Percentiles rank a stretch among this genome's conserved stretches.
phyloP scores from a whole-genome alignment of 1,140 invertebrate genomes.

The Apis florea region DNA sequence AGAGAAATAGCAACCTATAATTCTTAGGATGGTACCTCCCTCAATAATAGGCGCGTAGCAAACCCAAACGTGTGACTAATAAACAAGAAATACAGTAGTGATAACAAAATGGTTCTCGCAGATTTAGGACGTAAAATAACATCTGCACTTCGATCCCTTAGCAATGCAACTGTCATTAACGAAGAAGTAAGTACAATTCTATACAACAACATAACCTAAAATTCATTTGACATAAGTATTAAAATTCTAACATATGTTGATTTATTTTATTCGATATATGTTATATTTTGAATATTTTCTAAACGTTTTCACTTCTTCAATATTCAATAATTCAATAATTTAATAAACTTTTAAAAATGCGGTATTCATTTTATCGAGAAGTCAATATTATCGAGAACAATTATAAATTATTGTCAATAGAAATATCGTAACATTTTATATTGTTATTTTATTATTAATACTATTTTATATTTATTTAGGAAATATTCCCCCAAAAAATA shows the following conservation, averaged over 20 bases:
- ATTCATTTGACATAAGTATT: slow-evolving; percentile 23
- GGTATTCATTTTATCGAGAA: not conserved
- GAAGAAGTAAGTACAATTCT: slow-evolving; percentile 88
- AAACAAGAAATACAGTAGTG: slow-evolving; percentile 17
- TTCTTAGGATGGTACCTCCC: too few relatives aligned
- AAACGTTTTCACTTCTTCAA: not conserved
- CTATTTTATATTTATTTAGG: not conserved
- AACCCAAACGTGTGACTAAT: too few relatives aligned
- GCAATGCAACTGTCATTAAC: slow-evolving; percentile 99
- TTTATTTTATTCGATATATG: not conserved
- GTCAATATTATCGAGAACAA: not conserved
- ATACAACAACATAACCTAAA: slow-evolving; percentile 33
- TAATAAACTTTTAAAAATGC: not conserved
- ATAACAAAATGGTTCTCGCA: slow-evolving; percentile 97
- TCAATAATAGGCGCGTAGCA: too few relatives aligned
- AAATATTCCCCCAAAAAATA: too few relatives aligned
- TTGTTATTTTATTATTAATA: not conserved
- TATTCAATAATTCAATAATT: not conserved
- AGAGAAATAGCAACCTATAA: too few relatives aligned
- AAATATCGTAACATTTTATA: not conserved
- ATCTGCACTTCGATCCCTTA: slow-evolving; percentile 96
- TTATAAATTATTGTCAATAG: slow-evolving; percentile 2
- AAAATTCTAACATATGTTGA: slow-evolving; percentile 20
- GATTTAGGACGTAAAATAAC: slow-evolving; percentile 99
- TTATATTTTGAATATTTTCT: not conserved